These are phyloP conservation scores for Phenganax stokvisi DNA, from an alignment of 92 coral and sea anemone genomes.

Conservation along the genomic window DNA sequence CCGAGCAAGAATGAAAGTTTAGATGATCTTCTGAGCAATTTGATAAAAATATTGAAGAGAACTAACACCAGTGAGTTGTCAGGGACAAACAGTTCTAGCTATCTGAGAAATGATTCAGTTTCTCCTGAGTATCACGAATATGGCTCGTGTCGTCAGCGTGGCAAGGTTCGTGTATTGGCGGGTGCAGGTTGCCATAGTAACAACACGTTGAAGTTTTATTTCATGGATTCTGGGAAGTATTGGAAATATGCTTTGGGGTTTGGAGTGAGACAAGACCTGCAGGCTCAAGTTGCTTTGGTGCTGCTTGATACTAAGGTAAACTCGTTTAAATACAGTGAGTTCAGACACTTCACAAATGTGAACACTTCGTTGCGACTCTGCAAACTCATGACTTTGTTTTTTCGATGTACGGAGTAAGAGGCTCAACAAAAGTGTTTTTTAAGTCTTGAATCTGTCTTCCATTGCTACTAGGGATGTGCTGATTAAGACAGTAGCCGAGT, in stretches of 20 bases:
- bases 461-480: too few relatives aligned
- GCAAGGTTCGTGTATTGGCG: conserved; percentile 54
- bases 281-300: conserved; percentile 54
- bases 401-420: too few relatives aligned
- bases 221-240: conserved; percentile 77
- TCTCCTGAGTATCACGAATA: conserved; percentile 9
- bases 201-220: conserved; percentile 74
- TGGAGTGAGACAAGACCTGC: conserved; percentile 50
- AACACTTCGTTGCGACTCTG: too few relatives aligned
- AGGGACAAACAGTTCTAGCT: not conserved
- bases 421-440: too few relatives aligned
- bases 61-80: not conserved
- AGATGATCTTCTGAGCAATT: conserved; percentile 23
- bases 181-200: conserved; percentile 95
- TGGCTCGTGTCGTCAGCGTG: conserved; percentile 34
- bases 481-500: too few relatives aligned
- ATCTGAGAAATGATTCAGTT: not conserved
- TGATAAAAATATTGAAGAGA: conserved; percentile 4
- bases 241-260: conserved; percentile 74
- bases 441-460: too few relatives aligned
- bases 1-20: not conserved
- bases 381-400: not conserved
- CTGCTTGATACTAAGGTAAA: conserved; percentile 73
- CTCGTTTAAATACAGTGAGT: too few relatives aligned
- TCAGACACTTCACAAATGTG: too few relatives aligned